Percentiles rank a stretch among this genome's conserved stretches.
These are phyloP conservation scores for Microcebus tavaratra DNA, from an alignment of 2,113 vertebrate genomes.

Conservation along the genomic window DNA sequence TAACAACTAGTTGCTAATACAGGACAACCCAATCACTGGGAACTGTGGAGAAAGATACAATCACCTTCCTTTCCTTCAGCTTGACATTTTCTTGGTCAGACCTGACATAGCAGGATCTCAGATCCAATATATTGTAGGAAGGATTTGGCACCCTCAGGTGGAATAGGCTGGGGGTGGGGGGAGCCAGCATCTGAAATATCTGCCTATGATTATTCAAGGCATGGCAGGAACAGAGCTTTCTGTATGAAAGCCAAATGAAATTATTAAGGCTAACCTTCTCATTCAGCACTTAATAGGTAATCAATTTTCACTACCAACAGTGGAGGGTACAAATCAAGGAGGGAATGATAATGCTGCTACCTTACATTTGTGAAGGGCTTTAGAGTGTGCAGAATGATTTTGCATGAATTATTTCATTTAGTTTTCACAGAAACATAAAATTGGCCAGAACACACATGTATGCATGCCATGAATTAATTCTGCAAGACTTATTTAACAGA, in stretches of 20 bases:
- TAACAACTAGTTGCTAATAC: background rate
- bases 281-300: constrained; percentile 75
- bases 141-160: constrained; percentile 33
- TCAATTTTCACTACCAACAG: constrained; percentile 75
- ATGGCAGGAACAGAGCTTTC: constrained; percentile 51
- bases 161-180: background rate
- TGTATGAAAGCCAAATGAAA: constrained; percentile 71
- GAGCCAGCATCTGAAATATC: constrained; percentile 41
- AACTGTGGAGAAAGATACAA: background rate
- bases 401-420: constrained; percentile 5
- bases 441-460: background rate
- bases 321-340: constrained; percentile 58
- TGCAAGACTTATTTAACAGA: background rate
- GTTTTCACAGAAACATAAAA: constrained; percentile 12
- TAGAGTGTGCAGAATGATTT: background rate
- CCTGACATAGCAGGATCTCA: constrained; percentile 35
- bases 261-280: constrained; percentile 74
- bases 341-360: constrained; percentile 33
- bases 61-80: constrained; percentile 15
- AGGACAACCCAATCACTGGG: background rate
- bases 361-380: constrained; percentile 51
- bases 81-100: constrained; percentile 48
- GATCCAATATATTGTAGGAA: constrained; percentile 30
- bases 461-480: background rate
- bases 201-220: constrained; percentile 58